Base-by-base conservation (phyloP, 2,888 invertebrate genomes). In the Tetropium fuscum region DNA sequence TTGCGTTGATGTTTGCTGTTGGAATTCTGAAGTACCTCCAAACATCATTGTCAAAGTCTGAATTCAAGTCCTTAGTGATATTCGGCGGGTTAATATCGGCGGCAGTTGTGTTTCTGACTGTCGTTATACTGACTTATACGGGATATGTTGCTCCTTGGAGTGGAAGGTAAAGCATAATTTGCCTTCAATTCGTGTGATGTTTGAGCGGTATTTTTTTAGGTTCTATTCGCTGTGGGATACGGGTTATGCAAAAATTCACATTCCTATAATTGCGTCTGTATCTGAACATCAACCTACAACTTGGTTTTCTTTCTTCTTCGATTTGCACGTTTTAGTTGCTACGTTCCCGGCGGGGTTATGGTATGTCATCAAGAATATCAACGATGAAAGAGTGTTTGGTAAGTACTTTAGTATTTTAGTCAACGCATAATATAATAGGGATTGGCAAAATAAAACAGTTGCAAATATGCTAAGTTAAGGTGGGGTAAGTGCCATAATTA, bases 211-310 rank as follows among this genome's bases (percentile, higher is more conserved):
- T n/a, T n/a, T 1, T 61, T 71, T 22, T 62, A 78, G 98, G 71
- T 99, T 99, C 84, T 99, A 99, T 82, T 98, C 98, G 0, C 85
- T 99, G 2, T 98, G 98, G 98, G 99, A 99, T 81, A 99, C 98
- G 0, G 97, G 97, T 11, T 99, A 99, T 82, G 99, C 99, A 3
- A 99, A 98, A 84, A 97, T 98, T 74, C 98, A 99, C 83, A 98
- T 98, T 76, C 98, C 98, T 1, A 99, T 99, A 77, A 99, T 99
- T 70, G 98, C 98, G 0, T 97, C 97, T 0, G 98, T 99, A 15
- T 98, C 98, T 0, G 98, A 99, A 81, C 98, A 99, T 87, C 99
- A 99, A 83, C 99, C 99, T 0, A 99, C 99, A 0, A 97, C 98
- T 0, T 99, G 99, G 99, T 98, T 98, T 66, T 95, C 96, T 0